Conservation (phyloP, 2,888 invertebrate species). For the Polyommatus icarus region DNA sequence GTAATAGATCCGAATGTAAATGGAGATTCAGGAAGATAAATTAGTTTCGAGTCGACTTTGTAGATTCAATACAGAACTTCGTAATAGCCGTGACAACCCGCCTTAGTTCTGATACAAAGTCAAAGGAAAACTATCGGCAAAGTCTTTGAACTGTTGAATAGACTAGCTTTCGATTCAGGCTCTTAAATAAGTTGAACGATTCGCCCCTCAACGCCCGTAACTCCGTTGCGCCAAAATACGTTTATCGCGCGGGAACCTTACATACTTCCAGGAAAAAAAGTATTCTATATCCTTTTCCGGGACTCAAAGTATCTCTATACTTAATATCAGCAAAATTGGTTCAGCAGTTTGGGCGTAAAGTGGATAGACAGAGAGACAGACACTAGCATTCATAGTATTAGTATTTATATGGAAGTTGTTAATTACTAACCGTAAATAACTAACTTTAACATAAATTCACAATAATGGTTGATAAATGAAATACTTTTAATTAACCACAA, state of each 20-base stretch:
- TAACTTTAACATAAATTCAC: too few relatives aligned
- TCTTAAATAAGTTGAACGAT: background rate
- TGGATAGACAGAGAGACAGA: too few relatives aligned
- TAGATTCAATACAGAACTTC: slow-evolving; percentile 26
- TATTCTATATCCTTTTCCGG: too few relatives aligned
- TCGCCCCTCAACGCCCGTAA: background rate
- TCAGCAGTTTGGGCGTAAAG: too few relatives aligned
- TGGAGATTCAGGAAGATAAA: slow-evolving; percentile 20
- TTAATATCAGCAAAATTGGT: too few relatives aligned
- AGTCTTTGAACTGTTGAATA: slow-evolving; percentile 12
- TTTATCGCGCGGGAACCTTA: too few relatives aligned
- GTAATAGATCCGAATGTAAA: slow-evolving; percentile 13
- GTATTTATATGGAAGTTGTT: too few relatives aligned
- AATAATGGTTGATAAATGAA: background rate
- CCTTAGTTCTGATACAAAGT: slow-evolving; percentile 11
- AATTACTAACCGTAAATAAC: too few relatives aligned
- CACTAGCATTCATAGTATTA: too few relatives aligned
- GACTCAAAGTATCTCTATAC: too few relatives aligned
- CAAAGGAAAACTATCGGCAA: slow-evolving; percentile 17
- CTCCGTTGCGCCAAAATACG: too few relatives aligned
- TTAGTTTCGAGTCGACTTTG: slow-evolving; percentile 11
- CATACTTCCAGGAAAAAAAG: too few relatives aligned
- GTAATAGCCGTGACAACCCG: slow-evolving; percentile 21
- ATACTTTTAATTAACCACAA: slow-evolving; percentile 3
- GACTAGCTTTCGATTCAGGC: background rate